Conservation (phyloP, 1,140 invertebrate genomes). For the Macrostomum lignano region DNA sequence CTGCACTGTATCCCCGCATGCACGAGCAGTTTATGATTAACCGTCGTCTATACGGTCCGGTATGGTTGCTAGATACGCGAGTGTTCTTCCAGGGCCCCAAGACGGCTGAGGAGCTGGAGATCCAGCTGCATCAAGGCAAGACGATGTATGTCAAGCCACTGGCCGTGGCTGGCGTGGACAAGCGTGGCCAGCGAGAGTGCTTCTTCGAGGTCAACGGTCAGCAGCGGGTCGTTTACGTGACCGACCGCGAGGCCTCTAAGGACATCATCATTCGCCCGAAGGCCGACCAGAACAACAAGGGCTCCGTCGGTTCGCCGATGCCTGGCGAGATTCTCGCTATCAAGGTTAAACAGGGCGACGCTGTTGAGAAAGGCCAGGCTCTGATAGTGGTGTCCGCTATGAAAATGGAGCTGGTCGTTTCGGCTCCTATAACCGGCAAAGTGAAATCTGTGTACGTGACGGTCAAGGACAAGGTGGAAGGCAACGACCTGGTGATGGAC, state of each 20-base stretch:
- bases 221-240: slow-evolving; percentile 62
- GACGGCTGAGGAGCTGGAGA: slow-evolving; percentile 72
- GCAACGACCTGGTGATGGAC: slow-evolving; percentile 67
- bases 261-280: slow-evolving; percentile 3
- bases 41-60: slow-evolving; percentile 61
- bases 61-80: slow-evolving; percentile 71
- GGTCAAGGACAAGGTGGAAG: slow-evolving; percentile 66
- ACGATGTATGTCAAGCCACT: slow-evolving; percentile 71
- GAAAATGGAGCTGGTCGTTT: slow-evolving; percentile 99
- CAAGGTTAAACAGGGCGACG: slow-evolving; percentile 43
- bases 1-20: slow-evolving; percentile 79
- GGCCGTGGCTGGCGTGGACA: slow-evolving; percentile 55
- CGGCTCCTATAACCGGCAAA: slow-evolving; percentile 55
- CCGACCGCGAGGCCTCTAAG: slow-evolving; percentile 38
- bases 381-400: slow-evolving; percentile 82
- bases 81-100: slow-evolving; percentile 84
- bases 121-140: slow-evolving; percentile 72
- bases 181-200: slow-evolving; percentile 62
- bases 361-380: slow-evolving; percentile 63
- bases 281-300: slow-evolving; percentile 12
- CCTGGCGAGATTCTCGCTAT: slow-evolving; percentile 48
- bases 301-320: slow-evolving; percentile 80
- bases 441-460: slow-evolving; percentile 46
- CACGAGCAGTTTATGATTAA: slow-evolving; percentile 70
- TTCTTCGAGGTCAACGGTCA: slow-evolving; percentile 98